Base-by-base conservation (phyloP, 2,797 vertebrate species). In the Margarornis squamiger region DNA sequence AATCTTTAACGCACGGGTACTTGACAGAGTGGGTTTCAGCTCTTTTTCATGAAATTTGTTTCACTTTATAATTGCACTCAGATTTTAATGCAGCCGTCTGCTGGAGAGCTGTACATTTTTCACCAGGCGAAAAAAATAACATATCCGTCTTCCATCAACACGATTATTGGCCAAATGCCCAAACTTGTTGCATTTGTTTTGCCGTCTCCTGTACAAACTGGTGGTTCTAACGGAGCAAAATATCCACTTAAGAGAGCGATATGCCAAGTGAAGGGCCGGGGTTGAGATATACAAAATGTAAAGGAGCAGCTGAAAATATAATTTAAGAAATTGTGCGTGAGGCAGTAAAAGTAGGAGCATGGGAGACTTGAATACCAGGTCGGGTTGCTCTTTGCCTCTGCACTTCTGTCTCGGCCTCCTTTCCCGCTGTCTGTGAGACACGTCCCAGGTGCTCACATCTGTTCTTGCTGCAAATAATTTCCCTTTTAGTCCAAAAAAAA, bases 351-450 rank as follows among this genome's bases (percentile, higher is more conserved):
- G 4, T 36, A 27, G 29, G 32, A 73, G 20, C 7, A 26, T 6
- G 23, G 10, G 29, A 20, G 7, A 2, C 29, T 22, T 55, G 29
- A 32, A 51, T 58, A 45, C 5, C 39, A 51, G 21, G n/a, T 52
- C 2, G 2, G 8, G 20, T 43, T 0, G 0, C 14, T 59, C 23
- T 62, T 52, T 45, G 10, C 18, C 49, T n/a, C 68, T 51, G 29
- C 1, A 0, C 5, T 73, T 43, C 59, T 73, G 10, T 41, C 58
- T 52, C 3, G 0, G 38, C 20, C 8, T 61, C n/a, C 9, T 12
- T 52, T 83, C 10, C 8, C 1, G 0, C 41, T 86, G 26, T 14
- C 38, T 78, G 21, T 17, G 54, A 59, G 30, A 18, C 54, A 29
- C 1, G 1, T 61, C 36, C 38, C 68, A 51, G 79, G 34, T 76